Evolutionary conservation across 2,888 invertebrate species (phyloP), one percentile per base, ranked within the genome.

Genomic region (Eretmocerus hayati): DNA sequence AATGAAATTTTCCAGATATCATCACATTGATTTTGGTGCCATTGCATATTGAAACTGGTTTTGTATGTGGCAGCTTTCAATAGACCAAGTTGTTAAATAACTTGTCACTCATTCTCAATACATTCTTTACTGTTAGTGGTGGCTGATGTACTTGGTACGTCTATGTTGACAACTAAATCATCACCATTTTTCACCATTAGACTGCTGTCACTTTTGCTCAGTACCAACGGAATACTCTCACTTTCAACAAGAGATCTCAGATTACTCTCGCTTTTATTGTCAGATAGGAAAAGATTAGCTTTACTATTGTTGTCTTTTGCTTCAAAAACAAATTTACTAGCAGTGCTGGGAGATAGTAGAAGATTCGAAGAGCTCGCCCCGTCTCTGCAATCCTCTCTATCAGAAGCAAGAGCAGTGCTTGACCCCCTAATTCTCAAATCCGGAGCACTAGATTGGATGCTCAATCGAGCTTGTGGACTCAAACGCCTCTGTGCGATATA

Each of bases 301-400:
- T 53, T 61, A 19, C 67, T 65, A 43, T 64, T 59, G 23, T 64
- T 63, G 5, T 52, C 48, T 16, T 51, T 55, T 1, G 65, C 59
- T 13, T 60, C 62, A 22, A 64, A 67, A 20, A 60, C 54, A 30
- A 66, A 67, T 44, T 66, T 66, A 47, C 65, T 66, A 21, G 66
- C 65, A 5, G 66, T 66, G 23, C 55, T 60, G 4, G 62, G 59
- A 9, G 61, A 57, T 4, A 62, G 36, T 11, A 56, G 20, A 37
- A 11, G 11, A 6, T 53, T 54, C 6, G 52, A 45, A 4, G 16
- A 20, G 16, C 47, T 51, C 1, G 36, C 26, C 2, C 23, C 13
- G 1, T 36, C 38, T n/a, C 31, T 31, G 4, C 33, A 21, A 16
- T 13, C 5, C 15, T 36, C 36, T 4, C 11, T 11, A 36, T 15